Evolutionary conservation across 2,113 vertebrate genomes (phyloP).

Genomic region (Colinus virginianus): DNA sequence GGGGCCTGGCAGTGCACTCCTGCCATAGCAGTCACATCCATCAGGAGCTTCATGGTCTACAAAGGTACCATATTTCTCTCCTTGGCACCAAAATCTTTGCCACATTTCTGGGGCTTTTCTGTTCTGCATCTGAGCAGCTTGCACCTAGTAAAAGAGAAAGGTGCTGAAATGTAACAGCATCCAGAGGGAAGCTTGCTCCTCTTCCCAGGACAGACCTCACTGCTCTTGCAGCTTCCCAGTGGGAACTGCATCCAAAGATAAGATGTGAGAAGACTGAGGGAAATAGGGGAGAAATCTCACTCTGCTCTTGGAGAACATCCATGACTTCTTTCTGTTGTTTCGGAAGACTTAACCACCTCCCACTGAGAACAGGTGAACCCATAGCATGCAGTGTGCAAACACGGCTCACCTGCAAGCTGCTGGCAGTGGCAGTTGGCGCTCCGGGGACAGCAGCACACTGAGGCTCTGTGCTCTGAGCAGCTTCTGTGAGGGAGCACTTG

Average conservation of each 20-base stretch:
- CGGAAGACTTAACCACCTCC: background rate
- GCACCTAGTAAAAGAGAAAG: accelerated
- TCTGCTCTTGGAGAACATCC: background rate
- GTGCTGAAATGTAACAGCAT: background rate
- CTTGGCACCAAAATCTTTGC: background rate
- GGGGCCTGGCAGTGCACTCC: background rate
- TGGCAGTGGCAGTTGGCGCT: background rate
- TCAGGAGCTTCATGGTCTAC: background rate
- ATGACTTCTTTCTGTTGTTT: background rate
- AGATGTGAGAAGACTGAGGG: accelerated
- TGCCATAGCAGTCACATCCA: background rate
- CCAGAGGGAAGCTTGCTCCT: background rate
- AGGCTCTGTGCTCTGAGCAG: background rate
- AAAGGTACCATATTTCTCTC: background rate
- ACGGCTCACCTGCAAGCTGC: background rate
- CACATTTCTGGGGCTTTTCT: accelerated
- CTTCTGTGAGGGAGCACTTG: background rate
- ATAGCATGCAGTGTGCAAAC: accelerated
- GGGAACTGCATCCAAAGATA: background rate
- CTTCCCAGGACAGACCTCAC: background rate
- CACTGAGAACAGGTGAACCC: background rate
- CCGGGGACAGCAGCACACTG: accelerated
- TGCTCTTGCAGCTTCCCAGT: background rate
- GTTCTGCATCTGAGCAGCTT: background rate
- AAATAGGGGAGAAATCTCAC: background rate